Percentiles rank a stretch among this genome's conserved stretches.
Conservation (phyloP, 2,888 invertebrate species). For the Orthonychiurus folsomi region DNA sequence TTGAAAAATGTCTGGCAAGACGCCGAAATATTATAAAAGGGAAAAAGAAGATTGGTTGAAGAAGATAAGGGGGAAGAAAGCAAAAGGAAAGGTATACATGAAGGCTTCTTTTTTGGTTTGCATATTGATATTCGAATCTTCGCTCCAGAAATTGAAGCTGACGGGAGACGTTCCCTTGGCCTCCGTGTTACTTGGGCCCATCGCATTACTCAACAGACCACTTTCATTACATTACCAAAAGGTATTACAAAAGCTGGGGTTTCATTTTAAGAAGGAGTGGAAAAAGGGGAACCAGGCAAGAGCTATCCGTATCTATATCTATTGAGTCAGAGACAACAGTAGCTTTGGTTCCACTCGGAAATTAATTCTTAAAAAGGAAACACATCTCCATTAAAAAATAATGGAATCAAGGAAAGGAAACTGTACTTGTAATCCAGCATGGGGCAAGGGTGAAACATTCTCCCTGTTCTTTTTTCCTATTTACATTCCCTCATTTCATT, state of each 20-base stretch:
- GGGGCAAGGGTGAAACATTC: no score
- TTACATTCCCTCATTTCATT: no score
- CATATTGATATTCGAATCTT: background rate
- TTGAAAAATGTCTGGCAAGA: background rate
- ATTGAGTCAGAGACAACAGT: background rate
- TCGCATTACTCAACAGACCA: no score
- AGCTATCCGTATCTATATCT: no score
- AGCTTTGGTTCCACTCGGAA: background rate
- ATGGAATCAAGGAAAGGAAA: background rate
- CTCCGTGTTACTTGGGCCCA: no score
- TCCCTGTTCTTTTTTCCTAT: no score
- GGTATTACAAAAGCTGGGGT: no score
- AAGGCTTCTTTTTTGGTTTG: background rate
- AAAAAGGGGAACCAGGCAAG: no score
- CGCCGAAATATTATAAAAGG: background rate
- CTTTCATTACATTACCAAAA: no score
- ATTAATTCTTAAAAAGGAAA: conserved; percentile 15
- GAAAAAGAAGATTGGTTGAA: background rate
- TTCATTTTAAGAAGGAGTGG: no score
- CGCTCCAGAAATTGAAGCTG: background rate
- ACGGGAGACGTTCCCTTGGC: no score
- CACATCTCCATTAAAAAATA: conserved; percentile 18
- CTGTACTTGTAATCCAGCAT: no score
- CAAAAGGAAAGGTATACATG: background rate
- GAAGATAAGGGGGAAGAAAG: background rate